Evolutionary conservation across 2,113 vertebrate genomes (phyloP).

Genomic region (Steatornis caripensis): DNA sequence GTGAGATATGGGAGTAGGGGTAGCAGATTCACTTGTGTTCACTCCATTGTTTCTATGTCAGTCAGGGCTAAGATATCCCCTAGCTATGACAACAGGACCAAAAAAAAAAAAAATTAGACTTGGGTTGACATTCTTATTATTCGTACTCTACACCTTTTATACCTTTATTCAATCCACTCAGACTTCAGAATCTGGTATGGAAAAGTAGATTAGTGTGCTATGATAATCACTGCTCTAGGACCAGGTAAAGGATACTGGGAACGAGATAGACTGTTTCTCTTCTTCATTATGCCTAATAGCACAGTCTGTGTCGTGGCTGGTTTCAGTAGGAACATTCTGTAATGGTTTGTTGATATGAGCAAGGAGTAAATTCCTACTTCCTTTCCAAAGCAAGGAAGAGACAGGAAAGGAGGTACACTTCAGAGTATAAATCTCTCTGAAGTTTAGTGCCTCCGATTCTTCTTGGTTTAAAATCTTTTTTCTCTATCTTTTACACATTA

Average conservation of each 20-base stretch:
- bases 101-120: not conserved
- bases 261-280: not conserved
- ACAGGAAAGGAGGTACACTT: not conserved
- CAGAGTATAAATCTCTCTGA: not conserved
- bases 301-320: not conserved
- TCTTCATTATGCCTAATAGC: not conserved
- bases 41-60: not conserved
- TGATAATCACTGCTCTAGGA: not conserved
- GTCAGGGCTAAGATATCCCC: not conserved
- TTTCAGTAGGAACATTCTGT: not conserved
- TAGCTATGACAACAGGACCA: not conserved
- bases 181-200: not conserved
- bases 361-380: not conserved
- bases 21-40: not conserved
- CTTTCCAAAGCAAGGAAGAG: not conserved
- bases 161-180: not conserved
- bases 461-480: not conserved
- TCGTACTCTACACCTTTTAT: not conserved
- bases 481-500: not conserved
- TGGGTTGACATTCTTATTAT: not conserved
- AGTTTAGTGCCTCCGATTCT: not conserved
- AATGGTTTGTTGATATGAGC: not conserved
- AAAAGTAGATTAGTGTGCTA: not conserved
- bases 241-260: not conserved
- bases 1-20: not conserved